Conservation (phyloP, 2,113 vertebrate species). For the Corythornis vintsioides region DNA sequence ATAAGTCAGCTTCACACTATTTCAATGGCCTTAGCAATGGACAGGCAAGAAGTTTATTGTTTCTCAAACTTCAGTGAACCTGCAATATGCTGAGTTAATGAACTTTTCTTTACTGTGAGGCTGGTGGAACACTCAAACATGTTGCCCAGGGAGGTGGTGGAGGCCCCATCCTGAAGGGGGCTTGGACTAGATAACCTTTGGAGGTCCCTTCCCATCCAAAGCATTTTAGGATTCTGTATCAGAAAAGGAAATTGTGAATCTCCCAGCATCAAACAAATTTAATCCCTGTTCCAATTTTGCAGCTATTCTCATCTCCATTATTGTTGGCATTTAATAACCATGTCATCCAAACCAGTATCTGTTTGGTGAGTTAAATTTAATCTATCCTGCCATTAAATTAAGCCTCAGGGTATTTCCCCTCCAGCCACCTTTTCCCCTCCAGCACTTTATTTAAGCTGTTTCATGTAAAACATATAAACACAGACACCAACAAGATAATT, state of each 20-base stretch:
- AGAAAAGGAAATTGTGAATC: not conserved
- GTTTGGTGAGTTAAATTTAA: not conserved
- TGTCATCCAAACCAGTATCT: not conserved
- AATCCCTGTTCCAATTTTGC: not conserved
- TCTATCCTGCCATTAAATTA: not conserved
- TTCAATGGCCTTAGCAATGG: not conserved
- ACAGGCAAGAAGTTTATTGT: not conserved
- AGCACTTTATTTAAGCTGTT: not conserved
- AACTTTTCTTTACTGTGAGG: not conserved
- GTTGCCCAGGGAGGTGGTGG: too few relatives aligned
- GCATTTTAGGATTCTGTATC: too few relatives aligned
- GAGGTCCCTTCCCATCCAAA: too few relatives aligned
- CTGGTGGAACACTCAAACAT: too few relatives aligned
- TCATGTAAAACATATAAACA: not conserved
- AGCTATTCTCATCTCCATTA: not conserved
- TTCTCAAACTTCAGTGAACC: not conserved
- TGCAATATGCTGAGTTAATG: not conserved
- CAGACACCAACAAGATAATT: fast-evolving
- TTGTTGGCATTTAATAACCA: not conserved
- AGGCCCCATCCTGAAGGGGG: too few relatives aligned
- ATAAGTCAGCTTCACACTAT: not conserved
- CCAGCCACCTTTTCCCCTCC: not conserved
- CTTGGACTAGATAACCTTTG: too few relatives aligned
- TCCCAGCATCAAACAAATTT: not conserved
- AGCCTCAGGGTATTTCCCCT: not conserved